phyloP scores from a whole-genome alignment of 2,888 invertebrate species.

The Rhimphoctona megacephalus region DNA sequence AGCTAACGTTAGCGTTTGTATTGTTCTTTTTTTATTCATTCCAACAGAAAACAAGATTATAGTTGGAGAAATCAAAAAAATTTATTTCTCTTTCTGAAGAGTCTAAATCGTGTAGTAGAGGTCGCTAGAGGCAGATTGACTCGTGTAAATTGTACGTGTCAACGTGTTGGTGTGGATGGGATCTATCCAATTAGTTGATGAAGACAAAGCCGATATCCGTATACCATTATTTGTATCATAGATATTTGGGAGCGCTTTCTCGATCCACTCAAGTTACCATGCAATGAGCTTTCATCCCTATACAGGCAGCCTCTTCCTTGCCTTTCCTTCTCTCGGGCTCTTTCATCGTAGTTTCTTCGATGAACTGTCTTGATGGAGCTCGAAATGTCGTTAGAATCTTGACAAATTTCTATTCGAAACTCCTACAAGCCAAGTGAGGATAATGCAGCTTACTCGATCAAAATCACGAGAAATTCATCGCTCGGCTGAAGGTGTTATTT shows the following conservation, averaged over 20 bases:
- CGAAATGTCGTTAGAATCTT: conserved; percentile 67
- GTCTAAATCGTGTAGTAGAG: background rate
- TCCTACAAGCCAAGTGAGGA: background rate
- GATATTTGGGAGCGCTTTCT: background rate
- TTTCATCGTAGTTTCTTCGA: conserved; percentile 23
- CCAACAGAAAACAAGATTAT: background rate
- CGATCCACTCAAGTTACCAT: conserved; percentile 38
- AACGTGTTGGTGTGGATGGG: background rate
- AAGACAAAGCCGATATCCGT: conserved; percentile 62
- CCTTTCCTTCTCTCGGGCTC: conserved; percentile 29
- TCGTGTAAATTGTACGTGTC: background rate
- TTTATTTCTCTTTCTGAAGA: background rate
- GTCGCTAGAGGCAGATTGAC: background rate
- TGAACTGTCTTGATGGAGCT: conserved; percentile 10
- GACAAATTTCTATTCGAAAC: background rate
- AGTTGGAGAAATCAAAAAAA: background rate
- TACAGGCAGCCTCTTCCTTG: conserved; percentile 31
- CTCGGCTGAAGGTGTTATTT: background rate
- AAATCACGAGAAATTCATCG: background rate
- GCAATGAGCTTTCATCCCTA: conserved; percentile 28
- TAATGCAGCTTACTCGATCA: background rate
- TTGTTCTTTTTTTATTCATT: background rate
- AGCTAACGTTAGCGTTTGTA: background rate
- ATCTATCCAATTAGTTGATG: conserved; percentile 61
- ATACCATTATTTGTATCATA: conserved; percentile 53